A percentile compares a stretch with the other conserved stretches of the same genome.
phyloP scores from a whole-genome alignment of 1,140 invertebrate species.

The Leptinotarsa lineolata region DNA sequence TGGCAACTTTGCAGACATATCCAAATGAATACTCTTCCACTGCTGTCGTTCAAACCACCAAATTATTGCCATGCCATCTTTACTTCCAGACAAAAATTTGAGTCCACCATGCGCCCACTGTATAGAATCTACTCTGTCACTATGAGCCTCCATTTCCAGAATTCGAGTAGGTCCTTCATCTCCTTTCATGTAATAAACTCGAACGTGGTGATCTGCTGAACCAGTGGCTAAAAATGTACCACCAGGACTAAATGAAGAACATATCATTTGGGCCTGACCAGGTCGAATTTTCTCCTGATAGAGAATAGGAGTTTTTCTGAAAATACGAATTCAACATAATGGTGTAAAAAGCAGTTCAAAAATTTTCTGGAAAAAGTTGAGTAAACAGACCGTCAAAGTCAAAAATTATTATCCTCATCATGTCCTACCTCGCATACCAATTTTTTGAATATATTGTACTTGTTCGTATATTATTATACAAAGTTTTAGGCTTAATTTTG shows the following conservation, averaged over 20 bases:
- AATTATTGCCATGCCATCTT: slow-evolving; percentile 93
- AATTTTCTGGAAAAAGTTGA: too few relatives aligned
- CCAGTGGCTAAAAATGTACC: slow-evolving; percentile 93
- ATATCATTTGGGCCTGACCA: slow-evolving; percentile 94
- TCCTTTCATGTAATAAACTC: slow-evolving; percentile 84
- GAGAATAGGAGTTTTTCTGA: slow-evolving; percentile 80
- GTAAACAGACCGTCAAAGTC: too few relatives aligned
- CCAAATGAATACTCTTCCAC: slow-evolving; percentile 79
- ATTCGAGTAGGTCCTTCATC: slow-evolving; percentile 72
- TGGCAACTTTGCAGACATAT: slow-evolving; percentile 72
- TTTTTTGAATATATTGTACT: too few relatives aligned
- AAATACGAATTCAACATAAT: slow-evolving; percentile 41
- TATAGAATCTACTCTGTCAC: slow-evolving; percentile 94
- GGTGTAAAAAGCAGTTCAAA: too few relatives aligned
- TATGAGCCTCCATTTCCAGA: slow-evolving; percentile 85
- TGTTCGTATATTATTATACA: too few relatives aligned
- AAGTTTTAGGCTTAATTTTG: too few relatives aligned
- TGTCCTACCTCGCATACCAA: too few relatives aligned
- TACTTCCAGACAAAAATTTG: slow-evolving; percentile 91
- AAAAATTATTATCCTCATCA: too few relatives aligned
- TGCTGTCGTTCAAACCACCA: slow-evolving; percentile 91
- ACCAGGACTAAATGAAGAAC: slow-evolving; percentile 91
- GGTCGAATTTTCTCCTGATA: slow-evolving; percentile 92
- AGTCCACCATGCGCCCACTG: slow-evolving; percentile 88
- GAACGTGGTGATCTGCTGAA: slow-evolving; percentile 90